These are phyloP conservation scores for Panthera tigris DNA, from an alignment of 2,113 vertebrate species.

Conservation along the genomic window DNA sequence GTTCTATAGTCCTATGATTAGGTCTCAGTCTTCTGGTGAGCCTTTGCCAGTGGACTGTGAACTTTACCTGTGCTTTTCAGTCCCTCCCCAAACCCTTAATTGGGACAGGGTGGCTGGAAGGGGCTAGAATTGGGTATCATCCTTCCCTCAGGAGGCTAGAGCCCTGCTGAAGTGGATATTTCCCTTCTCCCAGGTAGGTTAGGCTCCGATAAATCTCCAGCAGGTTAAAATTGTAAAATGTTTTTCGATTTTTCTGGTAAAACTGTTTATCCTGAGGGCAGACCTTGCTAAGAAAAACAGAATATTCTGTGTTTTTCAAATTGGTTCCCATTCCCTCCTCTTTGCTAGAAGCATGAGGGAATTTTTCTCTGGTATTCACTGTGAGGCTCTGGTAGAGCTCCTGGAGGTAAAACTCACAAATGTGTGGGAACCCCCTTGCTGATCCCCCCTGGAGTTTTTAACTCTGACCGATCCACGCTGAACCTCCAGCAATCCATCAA, in stretches of 20 bases:
- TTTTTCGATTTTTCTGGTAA: neutral
- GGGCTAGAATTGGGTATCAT: neutral
- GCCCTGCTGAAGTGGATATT: neutral
- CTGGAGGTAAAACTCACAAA: neutral
- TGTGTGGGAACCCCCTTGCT: neutral
- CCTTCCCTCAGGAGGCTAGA: neutral
- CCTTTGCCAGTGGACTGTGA: neutral
- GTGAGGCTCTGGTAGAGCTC: neutral
- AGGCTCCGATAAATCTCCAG: neutral
- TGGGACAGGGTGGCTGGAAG: neutral
- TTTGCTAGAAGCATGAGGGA: neutral
- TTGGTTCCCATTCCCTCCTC: neutral
- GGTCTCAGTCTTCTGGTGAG: neutral
- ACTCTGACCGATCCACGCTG: neutral
- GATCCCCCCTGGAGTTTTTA: neutral
- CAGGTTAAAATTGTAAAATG: neutral
- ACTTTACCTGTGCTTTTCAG: neutral
- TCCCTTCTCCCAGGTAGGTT: neutral
- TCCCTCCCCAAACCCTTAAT: neutral
- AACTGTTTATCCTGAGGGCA: neutral
- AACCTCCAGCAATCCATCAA: neutral
- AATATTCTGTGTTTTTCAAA: neutral
- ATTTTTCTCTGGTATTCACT: neutral
- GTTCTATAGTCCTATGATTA: neutral
- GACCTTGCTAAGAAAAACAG: neutral